Percentiles rank a stretch among this genome's conserved stretches.
phyloP scores from a whole-genome alignment of 2,113 vertebrate species.

The Phalacrocorax aristotelis region DNA sequence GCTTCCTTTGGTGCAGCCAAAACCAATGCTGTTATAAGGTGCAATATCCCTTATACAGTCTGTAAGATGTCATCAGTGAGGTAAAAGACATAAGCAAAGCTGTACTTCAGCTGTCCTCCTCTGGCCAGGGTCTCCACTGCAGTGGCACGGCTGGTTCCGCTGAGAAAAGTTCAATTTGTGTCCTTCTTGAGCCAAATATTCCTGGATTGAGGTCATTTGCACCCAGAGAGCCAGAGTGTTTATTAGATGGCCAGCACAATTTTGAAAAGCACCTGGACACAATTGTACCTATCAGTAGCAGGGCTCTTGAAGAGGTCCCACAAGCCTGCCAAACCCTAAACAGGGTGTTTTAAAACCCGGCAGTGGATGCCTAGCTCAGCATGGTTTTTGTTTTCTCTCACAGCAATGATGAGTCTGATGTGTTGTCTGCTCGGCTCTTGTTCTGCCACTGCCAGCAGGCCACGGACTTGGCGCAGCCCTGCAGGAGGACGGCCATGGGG shows the following conservation, averaged over 20 bases:
- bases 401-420: conserved; percentile 69
- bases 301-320: not conserved
- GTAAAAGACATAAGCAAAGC: not conserved
- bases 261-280: not conserved
- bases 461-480: conserved; percentile 68
- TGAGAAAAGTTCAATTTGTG: not conserved
- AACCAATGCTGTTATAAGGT: not conserved
- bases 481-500: conserved; percentile 81
- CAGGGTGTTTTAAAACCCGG: not conserved
- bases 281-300: not conserved
- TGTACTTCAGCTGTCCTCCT: not conserved
- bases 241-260: not conserved
- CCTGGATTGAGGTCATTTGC: not conserved
- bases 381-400: not conserved
- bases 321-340: not conserved
- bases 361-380: not conserved
- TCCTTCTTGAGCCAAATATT: not conserved
- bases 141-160: not conserved
- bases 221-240: not conserved
- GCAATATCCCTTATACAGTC: not conserved
- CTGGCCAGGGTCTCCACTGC: not conserved
- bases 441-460: conserved; percentile 84
- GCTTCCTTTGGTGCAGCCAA: not conserved
- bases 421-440: conserved; percentile 75
- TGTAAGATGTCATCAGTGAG: not conserved